Conservation (phyloP, 2,113 vertebrate genomes). For the Heteronetta atricapilla region DNA sequence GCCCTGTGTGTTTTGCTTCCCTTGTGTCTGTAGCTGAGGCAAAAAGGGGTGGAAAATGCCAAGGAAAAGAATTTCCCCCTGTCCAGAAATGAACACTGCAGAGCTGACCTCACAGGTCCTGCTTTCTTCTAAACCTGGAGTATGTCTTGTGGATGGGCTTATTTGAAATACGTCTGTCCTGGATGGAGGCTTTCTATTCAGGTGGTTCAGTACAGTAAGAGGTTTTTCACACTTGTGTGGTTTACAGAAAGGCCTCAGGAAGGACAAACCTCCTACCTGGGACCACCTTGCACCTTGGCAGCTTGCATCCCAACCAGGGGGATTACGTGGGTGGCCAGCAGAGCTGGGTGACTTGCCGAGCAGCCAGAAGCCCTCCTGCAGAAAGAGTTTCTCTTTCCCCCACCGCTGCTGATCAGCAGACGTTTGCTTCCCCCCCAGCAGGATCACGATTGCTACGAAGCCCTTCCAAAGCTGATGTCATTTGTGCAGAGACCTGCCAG, state of each 20-base stretch:
- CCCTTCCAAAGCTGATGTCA: constrained; percentile 60
- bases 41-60: constrained; percentile 23
- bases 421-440: neutral
- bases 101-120: neutral
- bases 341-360: neutral
- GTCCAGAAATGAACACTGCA: neutral
- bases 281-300: neutral
- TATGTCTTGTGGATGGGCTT: neutral
- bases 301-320: neutral
- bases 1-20: constrained; percentile 37
- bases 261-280: neutral
- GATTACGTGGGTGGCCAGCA: neutral
- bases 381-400: neutral
- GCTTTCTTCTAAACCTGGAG: neutral
- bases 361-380: neutral
- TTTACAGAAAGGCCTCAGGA: constrained; percentile 11
- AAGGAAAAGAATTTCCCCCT: constrained; percentile 28
- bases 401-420: neutral
- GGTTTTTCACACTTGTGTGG: neutral
- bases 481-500: constrained; percentile 47
- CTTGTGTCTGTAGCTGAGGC: constrained; percentile 47
- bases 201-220: neutral
- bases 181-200: constrained; percentile 40
- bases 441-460: neutral
- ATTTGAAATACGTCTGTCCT: constrained; percentile 31